Evolutionary conservation across 2,888 invertebrate species (phyloP).

Genomic region (Mythimna lalbum): DNA sequence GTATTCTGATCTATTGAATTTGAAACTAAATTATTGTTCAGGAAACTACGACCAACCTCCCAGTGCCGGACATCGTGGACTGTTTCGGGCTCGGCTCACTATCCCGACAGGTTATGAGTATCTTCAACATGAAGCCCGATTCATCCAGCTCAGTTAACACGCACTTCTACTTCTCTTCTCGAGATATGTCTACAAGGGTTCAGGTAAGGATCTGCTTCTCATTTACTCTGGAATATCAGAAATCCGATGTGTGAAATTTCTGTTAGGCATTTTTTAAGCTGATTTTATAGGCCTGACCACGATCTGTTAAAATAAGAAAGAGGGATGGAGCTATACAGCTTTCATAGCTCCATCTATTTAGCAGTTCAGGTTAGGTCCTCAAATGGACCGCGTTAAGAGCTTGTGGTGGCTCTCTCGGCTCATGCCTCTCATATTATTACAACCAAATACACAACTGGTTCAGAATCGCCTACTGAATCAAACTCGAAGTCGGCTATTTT

Average conservation of each 20-base stretch:
- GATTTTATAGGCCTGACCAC: background rate
- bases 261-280: background rate
- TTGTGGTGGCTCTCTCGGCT: no score
- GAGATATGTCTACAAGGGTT: constrained; percentile 78
- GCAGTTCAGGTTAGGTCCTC: no score
- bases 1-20: background rate
- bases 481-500: no score
- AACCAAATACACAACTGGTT: no score
- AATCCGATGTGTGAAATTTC: no score
- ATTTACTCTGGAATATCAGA: background rate
- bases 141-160: constrained; percentile 84
- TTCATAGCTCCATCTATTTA: no score
- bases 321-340: no score
- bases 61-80: constrained; percentile 76
- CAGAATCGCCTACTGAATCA: no score
- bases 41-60: constrained; percentile 51
- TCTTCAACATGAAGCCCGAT: constrained; percentile 85
- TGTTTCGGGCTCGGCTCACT: constrained; percentile 89
- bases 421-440: no score
- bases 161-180: constrained; percentile 87
- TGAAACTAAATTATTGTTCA: constrained; percentile 11
- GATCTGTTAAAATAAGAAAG: no score
- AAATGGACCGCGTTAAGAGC: no score
- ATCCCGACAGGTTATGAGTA: constrained; percentile 75
- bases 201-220: constrained; percentile 73